Evolutionary conservation across 2,888 invertebrate species (phyloP).

Genomic region (Hipparchia semele): DNA sequence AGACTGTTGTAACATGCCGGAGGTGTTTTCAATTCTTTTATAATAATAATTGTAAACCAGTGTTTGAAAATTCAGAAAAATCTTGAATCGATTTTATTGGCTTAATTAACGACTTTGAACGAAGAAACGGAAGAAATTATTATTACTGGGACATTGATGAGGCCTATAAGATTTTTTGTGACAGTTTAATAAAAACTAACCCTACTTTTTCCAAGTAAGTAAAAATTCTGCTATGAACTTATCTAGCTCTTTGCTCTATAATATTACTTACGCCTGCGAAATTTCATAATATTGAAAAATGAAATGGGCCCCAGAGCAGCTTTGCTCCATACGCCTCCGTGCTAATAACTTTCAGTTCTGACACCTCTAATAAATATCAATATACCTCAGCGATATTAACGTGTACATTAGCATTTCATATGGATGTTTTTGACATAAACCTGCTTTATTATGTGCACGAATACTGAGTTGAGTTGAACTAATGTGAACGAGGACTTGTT

Average conservation of each 20-base stretch:
- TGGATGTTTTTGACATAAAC: conserved; percentile 5
- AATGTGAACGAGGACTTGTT: too few species aligned
- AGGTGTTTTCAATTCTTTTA: too few species aligned
- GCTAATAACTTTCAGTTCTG: conserved; percentile 12
- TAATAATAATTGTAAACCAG: too few species aligned
- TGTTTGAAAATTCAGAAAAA: too few species aligned
- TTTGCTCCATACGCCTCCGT: not conserved
- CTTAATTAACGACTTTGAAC: too few species aligned
- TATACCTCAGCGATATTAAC: conserved; percentile 6
- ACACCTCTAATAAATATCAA: conserved; percentile 17
- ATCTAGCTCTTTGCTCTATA: not conserved
- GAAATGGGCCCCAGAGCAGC: not conserved
- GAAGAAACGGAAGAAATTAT: too few species aligned
- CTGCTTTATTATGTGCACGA: not conserved
- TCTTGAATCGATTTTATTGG: too few species aligned
- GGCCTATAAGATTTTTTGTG: too few species aligned
- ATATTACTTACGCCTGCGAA: conserved; percentile 4
- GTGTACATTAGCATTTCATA: conserved; percentile 1
- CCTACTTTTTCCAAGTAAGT: not conserved
- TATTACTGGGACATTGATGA: too few species aligned
- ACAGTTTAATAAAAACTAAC: too few species aligned
- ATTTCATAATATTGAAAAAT: conserved; percentile 14
- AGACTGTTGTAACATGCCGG: too few species aligned
- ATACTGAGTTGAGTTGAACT: not conserved
- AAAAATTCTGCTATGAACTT: not conserved